These are phyloP conservation scores for Syngnathus acus DNA, from an alignment of 2,797 vertebrate species.

Conservation along the genomic window DNA sequence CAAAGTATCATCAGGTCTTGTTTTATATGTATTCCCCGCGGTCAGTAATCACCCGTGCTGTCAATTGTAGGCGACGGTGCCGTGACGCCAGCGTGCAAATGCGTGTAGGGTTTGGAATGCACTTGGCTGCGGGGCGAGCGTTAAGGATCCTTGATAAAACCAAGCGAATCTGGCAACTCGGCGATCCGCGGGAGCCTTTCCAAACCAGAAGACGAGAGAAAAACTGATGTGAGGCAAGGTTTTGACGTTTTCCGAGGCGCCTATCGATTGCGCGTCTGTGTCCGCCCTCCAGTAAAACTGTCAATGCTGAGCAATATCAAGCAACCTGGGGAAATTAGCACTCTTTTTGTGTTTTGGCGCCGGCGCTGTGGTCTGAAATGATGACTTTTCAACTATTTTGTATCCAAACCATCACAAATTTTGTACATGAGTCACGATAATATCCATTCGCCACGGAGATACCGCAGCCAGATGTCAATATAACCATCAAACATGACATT, in stretches of 20 bases:
- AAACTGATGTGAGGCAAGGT: slow-evolving; percentile 32
- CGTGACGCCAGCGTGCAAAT: slow-evolving; percentile 16
- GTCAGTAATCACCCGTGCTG: not conserved
- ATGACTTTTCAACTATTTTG: slow-evolving; percentile 16
- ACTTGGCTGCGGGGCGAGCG: slow-evolving; percentile 34
- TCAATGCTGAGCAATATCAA: slow-evolving; percentile 59
- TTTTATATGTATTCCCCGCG: not conserved
- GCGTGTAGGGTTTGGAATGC: slow-evolving; percentile 41
- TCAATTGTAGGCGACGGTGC: not conserved
- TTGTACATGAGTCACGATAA: slow-evolving; percentile 1
- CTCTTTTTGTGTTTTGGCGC: slow-evolving; percentile 20
- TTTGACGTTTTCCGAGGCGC: slow-evolving; percentile 54
- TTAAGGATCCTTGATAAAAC: slow-evolving; percentile 66
- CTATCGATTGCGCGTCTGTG: slow-evolving; percentile 67
- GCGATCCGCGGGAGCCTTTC: slow-evolving; percentile 48
- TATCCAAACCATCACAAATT: slow-evolving; percentile 3
- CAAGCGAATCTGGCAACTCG: slow-evolving; percentile 63
- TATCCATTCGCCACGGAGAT: not conserved
- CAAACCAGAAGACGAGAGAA: slow-evolving; percentile 59
- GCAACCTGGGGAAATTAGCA: slow-evolving; percentile 56
- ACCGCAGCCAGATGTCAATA: slow-evolving; percentile 4
- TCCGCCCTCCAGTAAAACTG: slow-evolving; percentile 59
- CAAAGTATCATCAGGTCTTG: not conserved
- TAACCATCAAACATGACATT: slow-evolving; percentile 1
- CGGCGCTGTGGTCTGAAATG: not conserved